phyloP scores from a whole-genome alignment of 2,797 vertebrate species.

The Takifugu ocellatus region DNA sequence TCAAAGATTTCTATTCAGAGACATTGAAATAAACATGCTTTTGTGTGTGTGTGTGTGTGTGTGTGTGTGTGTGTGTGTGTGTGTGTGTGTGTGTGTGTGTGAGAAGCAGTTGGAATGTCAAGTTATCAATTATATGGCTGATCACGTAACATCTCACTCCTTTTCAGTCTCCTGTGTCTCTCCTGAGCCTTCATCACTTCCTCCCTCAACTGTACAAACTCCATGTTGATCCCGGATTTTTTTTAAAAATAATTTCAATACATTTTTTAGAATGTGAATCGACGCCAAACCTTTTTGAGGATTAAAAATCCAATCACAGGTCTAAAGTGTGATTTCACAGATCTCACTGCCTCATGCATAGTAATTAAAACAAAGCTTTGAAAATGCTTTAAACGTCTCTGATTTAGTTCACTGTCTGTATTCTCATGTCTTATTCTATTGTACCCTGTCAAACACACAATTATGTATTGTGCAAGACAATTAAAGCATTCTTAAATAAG shows the following conservation, averaged over 20 bases:
- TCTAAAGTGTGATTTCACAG: conserved; percentile 40
- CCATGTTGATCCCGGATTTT: conserved; percentile 54
- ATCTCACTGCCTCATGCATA: conserved; percentile 42
- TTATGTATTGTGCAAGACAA: conserved; percentile 60
- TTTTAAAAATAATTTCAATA: conserved; percentile 44
- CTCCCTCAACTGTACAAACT: conserved; percentile 15
- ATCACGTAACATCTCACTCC: conserved; percentile 1
- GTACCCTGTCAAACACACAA: conserved; percentile 53
- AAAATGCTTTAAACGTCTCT: conserved; percentile 29
- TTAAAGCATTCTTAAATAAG: conserved; percentile 56
- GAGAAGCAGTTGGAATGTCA: conserved; percentile 22
- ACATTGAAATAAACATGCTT: conserved; percentile 22
- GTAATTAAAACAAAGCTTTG: conserved; percentile 28
- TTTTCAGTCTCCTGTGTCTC: conserved; percentile 9
- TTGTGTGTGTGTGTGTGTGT: too few species aligned
- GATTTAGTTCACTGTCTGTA: conserved; percentile 38
- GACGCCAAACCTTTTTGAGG: conserved; percentile 65
- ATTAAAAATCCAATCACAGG: conserved; percentile 9
- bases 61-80: too few species aligned
- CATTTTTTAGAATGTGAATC: conserved; percentile 31
- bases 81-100: too few species aligned
- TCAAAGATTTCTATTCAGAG: conserved; percentile 46
- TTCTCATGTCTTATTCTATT: conserved; percentile 49
- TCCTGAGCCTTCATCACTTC: conserved; percentile 38
- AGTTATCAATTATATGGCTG: conserved; percentile 4